These are phyloP conservation scores for Carlito syrichta DNA, from an alignment of 2,113 vertebrate species.

Conservation along the genomic window DNA sequence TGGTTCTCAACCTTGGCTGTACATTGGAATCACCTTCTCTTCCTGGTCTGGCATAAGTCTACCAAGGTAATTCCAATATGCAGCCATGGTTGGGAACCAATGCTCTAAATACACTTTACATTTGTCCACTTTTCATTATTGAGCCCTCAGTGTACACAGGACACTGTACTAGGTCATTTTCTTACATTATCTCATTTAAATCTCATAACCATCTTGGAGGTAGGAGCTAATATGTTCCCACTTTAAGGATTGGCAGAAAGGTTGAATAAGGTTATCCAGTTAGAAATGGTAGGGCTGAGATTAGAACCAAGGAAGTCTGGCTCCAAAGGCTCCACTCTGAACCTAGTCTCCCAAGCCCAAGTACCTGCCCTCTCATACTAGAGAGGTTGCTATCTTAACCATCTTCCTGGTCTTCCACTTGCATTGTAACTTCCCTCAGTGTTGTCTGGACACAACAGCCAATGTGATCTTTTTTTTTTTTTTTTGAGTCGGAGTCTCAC, in stretches of 20 bases:
- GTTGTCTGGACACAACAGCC: not conserved
- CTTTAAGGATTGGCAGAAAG: not conserved
- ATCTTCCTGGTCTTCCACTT: not conserved
- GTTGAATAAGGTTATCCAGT: not conserved
- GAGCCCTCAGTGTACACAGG: not conserved
- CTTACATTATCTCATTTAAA: slow-evolving; percentile 7
- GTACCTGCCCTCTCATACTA: not conserved
- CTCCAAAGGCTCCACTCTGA: not conserved
- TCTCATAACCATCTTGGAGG: not conserved
- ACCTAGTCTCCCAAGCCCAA: not conserved
- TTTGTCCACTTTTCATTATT: not conserved
- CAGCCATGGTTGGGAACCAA: not conserved
- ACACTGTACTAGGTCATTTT: not conserved
- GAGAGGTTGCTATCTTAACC: not conserved
- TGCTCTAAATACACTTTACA: not conserved
- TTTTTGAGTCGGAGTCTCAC: no score
- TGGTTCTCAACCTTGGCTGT: not conserved
- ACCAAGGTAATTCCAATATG: not conserved
- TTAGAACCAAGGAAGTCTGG: not conserved
- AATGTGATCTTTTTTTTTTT: no score
- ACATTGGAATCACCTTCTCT: not conserved
- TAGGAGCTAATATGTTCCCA: not conserved
- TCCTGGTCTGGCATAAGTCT: not conserved
- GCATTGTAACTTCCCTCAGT: not conserved
- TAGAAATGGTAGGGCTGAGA: not conserved